These are phyloP conservation scores for Nomada flava DNA, from an alignment of 2,888 invertebrate genomes.

Conservation along the genomic window DNA sequence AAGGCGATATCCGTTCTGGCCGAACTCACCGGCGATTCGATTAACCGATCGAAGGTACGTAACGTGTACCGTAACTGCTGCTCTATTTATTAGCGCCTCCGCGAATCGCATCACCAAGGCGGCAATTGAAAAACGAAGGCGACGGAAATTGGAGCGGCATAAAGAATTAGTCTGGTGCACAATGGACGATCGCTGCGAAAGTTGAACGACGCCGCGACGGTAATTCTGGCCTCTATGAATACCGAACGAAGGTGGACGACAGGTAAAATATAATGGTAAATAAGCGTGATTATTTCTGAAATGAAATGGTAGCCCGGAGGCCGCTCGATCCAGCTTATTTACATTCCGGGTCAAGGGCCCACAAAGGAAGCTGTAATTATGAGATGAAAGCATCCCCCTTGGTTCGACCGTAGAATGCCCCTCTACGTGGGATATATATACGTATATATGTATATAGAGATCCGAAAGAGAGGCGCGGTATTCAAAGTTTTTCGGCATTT, in stretches of 20 bases:
- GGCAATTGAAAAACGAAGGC: too few relatives aligned
- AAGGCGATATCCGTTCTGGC: not conserved
- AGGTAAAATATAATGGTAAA: slow-evolving; percentile 48
- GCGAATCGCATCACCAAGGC: too few relatives aligned
- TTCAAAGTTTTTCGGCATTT: slow-evolving; percentile 62
- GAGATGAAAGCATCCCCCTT: slow-evolving; percentile 73
- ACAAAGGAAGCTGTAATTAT: slow-evolving; percentile 71
- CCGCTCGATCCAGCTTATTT: slow-evolving; percentile 54
- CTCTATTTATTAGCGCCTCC: too few relatives aligned
- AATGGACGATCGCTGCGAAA: not conserved
- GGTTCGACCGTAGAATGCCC: slow-evolving; percentile 45
- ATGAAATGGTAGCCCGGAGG: slow-evolving; percentile 49
- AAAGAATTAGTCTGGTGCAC: too few relatives aligned
- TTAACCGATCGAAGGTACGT: not conserved
- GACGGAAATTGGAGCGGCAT: too few relatives aligned
- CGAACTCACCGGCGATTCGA: not conserved
- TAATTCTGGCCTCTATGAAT: not conserved
- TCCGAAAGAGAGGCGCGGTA: slow-evolving; percentile 52
- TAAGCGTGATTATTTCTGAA: slow-evolving; percentile 58
- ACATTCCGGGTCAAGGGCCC: slow-evolving; percentile 65
- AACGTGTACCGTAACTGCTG: not conserved
- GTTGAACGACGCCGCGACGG: not conserved
- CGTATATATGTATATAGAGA: slow-evolving; percentile 24
- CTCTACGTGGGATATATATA: slow-evolving; percentile 5
- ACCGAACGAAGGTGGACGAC: not conserved